Conservation (phyloP, 2,888 invertebrate species). For the Deroplatys truncata region DNA sequence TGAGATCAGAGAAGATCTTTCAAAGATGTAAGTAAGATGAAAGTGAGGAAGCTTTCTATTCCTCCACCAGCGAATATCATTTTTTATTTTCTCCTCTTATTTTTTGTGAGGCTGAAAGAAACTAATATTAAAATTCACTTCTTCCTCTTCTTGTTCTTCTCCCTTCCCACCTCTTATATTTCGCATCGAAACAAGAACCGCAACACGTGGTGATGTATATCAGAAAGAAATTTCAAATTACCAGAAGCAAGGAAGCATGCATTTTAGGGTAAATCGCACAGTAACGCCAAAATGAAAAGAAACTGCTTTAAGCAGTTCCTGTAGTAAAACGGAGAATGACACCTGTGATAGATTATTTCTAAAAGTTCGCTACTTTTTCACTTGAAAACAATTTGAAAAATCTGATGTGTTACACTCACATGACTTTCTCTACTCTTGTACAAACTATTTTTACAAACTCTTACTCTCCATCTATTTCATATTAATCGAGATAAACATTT, state of each 20-base stretch:
- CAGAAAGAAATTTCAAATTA: slow-evolving; percentile 12
- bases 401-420: too few relatives aligned
- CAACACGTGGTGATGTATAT: background rate
- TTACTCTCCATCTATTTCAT: too few relatives aligned
- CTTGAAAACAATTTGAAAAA: too few relatives aligned
- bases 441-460: too few relatives aligned
- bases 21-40: background rate
- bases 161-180: background rate
- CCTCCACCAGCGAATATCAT: background rate
- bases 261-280: background rate
- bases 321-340: too few relatives aligned
- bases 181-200: background rate
- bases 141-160: background rate
- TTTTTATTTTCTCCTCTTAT: background rate
- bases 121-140: background rate
- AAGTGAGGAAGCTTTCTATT: background rate
- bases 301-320: background rate
- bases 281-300: background rate
- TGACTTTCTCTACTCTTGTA: too few relatives aligned
- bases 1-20: background rate
- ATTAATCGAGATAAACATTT: too few relatives aligned
- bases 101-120: background rate
- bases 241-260: background rate
- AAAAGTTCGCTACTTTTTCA: too few relatives aligned
- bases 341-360: too few relatives aligned